These are phyloP conservation scores for Pocota personata DNA, from an alignment of 2,888 invertebrate species.

Conservation along the genomic window DNA sequence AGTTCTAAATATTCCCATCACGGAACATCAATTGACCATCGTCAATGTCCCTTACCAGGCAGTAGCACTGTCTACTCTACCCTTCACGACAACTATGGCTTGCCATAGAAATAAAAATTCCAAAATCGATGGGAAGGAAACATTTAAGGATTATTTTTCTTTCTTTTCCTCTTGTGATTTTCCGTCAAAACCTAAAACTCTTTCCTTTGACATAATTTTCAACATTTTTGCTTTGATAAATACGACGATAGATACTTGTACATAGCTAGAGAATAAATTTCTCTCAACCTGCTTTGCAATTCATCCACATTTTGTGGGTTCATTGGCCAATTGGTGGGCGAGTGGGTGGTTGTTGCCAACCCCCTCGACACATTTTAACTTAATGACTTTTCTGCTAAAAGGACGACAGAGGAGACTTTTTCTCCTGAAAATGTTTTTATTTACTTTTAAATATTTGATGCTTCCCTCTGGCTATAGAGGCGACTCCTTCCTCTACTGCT, in stretches of 20 bases:
- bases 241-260: not conserved
- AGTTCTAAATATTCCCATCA: conserved; percentile 52
- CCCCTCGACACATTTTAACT: conserved; percentile 68
- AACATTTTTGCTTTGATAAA: conserved; percentile 31
- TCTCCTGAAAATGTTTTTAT: conserved; percentile 48
- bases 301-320: conserved; percentile 67
- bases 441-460: conserved; percentile 71
- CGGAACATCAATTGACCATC: conserved; percentile 67
- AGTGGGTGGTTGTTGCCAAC: not conserved
- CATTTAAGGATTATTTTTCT: conserved; percentile 46
- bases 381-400: conserved; percentile 69
- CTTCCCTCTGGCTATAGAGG: conserved; percentile 25
- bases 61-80: not conserved
- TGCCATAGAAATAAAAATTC: not conserved
- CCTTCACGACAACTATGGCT: not conserved
- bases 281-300: conserved; percentile 61
- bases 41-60: conserved; percentile 17
- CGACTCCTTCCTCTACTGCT: not conserved
- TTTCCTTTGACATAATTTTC: conserved; percentile 63
- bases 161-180: not conserved
- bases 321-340: conserved; percentile 63
- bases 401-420: conserved; percentile 35
- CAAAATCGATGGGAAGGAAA: conserved; percentile 57
- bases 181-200: conserved; percentile 40
- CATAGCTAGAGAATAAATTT: not conserved